phyloP scores from a whole-genome alignment of 1,140 invertebrate species.

The Ruditapes philippinarum region DNA sequence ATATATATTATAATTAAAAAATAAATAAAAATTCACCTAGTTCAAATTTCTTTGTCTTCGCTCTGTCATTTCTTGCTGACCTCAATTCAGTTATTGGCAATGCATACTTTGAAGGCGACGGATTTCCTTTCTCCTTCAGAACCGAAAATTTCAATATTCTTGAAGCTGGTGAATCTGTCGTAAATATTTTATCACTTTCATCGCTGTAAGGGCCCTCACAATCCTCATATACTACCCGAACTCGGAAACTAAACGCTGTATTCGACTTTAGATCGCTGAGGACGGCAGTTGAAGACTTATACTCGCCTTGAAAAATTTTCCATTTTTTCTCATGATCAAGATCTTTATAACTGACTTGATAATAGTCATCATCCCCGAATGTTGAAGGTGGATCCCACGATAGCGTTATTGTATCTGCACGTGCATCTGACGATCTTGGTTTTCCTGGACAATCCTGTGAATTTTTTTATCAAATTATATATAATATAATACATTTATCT shows the following conservation, averaged over 20 bases:
- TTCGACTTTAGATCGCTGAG: not conserved
- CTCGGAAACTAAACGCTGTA: not conserved
- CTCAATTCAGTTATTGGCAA: not conserved
- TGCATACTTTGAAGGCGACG: not conserved
- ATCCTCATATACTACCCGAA: not conserved
- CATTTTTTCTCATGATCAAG: not conserved
- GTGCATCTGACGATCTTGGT: not conserved
- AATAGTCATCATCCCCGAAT: not conserved
- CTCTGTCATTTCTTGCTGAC: not conserved
- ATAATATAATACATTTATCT: too few relatives aligned
- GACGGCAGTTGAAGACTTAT: too few relatives aligned
- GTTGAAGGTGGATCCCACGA: not conserved
- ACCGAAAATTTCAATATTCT: not conserved
- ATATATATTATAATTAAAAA: too few relatives aligned
- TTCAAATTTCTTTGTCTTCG: not conserved
- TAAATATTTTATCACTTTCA: not conserved
- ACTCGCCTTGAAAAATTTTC: not conserved
- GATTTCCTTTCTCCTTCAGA: not conserved
- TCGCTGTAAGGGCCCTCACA: constrained; percentile 19
- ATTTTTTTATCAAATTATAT: not conserved
- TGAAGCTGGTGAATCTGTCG: not conserved
- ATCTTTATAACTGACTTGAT: not conserved
- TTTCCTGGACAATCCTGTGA: not conserved
- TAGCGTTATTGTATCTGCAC: not conserved
- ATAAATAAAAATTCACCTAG: not conserved